Conservation (phyloP, 2,797 vertebrate species). For the Trachurus trachurus region DNA sequence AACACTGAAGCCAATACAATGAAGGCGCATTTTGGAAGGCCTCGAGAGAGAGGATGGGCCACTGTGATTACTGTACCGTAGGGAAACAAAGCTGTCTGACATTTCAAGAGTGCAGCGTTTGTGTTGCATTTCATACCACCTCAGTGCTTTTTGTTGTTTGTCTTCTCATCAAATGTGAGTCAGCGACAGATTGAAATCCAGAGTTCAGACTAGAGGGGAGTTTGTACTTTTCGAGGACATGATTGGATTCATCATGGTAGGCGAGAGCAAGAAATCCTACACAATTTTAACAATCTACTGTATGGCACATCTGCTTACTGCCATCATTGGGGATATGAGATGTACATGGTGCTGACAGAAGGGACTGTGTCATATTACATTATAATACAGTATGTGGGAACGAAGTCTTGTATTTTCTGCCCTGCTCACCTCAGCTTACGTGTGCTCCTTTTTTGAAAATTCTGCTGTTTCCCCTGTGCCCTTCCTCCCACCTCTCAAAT, state of each 20-base stretch:
- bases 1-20: conserved; percentile 26
- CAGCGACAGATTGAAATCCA: conserved; percentile 47
- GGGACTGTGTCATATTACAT: conserved; percentile 16
- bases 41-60: conserved; percentile 32
- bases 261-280: conserved; percentile 8
- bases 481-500: conserved; percentile 7
- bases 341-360: conserved; percentile 7
- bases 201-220: conserved; percentile 42
- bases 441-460: conserved; percentile 4
- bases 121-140: conserved; percentile 55
- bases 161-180: conserved; percentile 47
- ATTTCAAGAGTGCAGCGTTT: conserved; percentile 66
- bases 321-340: conserved; percentile 2
- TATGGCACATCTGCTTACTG: conserved; percentile 1
- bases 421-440: conserved; percentile 4
- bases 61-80: conserved; percentile 36
- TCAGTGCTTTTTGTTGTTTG: conserved; percentile 46
- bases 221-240: conserved; percentile 36
- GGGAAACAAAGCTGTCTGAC: conserved; percentile 57
- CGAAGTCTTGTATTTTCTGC: conserved; percentile 47
- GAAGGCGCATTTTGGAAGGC: conserved; percentile 16
- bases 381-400: conserved; percentile 18
- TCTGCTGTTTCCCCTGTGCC: neutral
- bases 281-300: neutral
- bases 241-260: conserved; percentile 7